phyloP scores from a whole-genome alignment of 2,113 vertebrate species.

The Muntiacus muntjak region DNA sequence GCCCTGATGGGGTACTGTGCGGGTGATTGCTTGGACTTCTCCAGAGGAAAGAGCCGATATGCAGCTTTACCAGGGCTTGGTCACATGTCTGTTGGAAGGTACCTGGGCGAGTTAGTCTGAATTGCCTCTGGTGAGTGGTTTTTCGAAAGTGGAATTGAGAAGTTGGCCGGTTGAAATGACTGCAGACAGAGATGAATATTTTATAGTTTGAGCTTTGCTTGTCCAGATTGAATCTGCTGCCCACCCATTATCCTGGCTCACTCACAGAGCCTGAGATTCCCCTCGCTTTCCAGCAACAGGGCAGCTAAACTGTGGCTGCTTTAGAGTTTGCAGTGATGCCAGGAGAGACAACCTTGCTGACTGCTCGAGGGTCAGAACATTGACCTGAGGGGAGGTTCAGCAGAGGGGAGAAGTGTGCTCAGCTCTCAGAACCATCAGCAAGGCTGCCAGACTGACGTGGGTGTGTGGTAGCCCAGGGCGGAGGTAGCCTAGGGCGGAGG shows the following conservation, averaged over 20 bases:
- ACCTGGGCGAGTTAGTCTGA: neutral
- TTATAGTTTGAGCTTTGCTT: slow-evolving; percentile 20
- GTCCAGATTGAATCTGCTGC: neutral
- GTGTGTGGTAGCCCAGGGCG: neutral
- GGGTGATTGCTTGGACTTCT: neutral
- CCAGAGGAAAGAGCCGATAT: neutral
- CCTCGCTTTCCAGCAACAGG: neutral
- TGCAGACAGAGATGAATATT: slow-evolving; percentile 23
- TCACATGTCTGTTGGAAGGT: neutral
- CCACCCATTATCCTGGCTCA: neutral
- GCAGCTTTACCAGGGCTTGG: neutral
- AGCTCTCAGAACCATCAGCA: neutral
- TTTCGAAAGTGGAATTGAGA: neutral
- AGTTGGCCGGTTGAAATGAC: neutral
- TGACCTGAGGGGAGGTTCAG: neutral
- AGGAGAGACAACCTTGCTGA: neutral
- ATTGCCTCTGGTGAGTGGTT: neutral
- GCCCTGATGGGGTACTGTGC: neutral
- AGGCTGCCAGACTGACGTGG: neutral
- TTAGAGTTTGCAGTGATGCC: neutral
- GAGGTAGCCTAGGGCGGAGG: neutral
- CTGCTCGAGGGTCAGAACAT: neutral
- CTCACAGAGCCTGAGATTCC: neutral
- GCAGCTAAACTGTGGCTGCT: neutral
- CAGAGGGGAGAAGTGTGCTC: neutral